Evolutionary conservation across 2,113 vertebrate genomes (phyloP), one percentile per base, ranked within the genome.

Genomic region (Microtus pennsylvanicus): DNA sequence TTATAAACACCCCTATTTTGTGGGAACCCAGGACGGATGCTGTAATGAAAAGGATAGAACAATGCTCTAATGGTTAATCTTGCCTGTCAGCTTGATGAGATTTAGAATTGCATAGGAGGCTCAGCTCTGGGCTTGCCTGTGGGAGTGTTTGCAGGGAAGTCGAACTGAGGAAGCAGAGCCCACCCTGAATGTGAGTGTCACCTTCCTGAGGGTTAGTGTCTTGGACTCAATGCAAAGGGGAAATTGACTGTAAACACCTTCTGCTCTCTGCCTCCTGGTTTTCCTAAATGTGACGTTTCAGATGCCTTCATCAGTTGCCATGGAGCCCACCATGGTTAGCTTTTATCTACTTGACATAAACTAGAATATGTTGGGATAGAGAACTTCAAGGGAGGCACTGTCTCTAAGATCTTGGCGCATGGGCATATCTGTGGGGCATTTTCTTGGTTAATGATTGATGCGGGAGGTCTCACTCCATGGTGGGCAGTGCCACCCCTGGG

Each of bases 31-130:
- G 65, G 52, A 47, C 45, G 80, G 85, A n/a, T 45, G 5, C 85
- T 24, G 19, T n/a, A 88, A 61, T 76, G 91, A 88, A 89, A 92
- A 76, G 61, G 47, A 55, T 17, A 52, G 96, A 91, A 81, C 28
- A 75, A n/a, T 70, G 45, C 28, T 67, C 47, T 50, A n/a, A 52
- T 26, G 28, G 33, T 16, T 87, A 5, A 28, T 52, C 21, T 24
- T 70, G 85, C 21, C n/a, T 16, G 7, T 33, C 45, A 52, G 12
- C 47, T 35, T 72, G 85, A 52, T 35, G 45, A 52, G 45, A 33
- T 70, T 87, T 52, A 52, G 21, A 52, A n/a, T n/a, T 70, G 16
- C 65, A 7, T 4, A 70, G 33, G 35, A 70, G 47, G 26, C 33
- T 5, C 81, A 38, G 55, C 47, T 87, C 45, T 50, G 65, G 42